Percentiles rank a stretch among this genome's conserved stretches.
These are phyloP conservation scores for Ectobius pallidus DNA, from an alignment of 2,888 invertebrate species.

Conservation along the genomic window DNA sequence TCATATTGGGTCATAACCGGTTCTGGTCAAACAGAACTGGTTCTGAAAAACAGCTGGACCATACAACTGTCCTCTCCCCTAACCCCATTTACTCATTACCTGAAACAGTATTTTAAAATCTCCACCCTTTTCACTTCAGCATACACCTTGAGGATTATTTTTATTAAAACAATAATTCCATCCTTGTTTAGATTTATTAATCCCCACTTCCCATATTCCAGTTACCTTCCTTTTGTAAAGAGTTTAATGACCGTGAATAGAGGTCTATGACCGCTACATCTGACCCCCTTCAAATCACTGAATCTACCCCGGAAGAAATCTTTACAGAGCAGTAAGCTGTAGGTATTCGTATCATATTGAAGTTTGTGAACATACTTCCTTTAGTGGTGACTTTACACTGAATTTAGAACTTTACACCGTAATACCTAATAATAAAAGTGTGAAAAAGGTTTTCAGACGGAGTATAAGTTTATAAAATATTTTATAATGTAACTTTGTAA, in stretches of 20 bases:
- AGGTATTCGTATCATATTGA: no score
- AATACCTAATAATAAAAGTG: no score
- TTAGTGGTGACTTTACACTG: no score
- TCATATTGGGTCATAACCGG: constrained; percentile 25
- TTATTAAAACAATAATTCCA: constrained; percentile 27
- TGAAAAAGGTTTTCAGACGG: no score
- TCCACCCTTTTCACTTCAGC: background rate
- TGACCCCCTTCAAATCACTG: constrained; percentile 12
- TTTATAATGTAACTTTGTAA: no score
- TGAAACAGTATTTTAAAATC: constrained; percentile 3
- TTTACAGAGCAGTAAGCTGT: no score
- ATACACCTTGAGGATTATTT: background rate
- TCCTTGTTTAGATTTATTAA: constrained; percentile 13
- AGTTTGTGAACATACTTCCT: no score
- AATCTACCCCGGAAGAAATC: background rate
- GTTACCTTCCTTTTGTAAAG: constrained; percentile 1
- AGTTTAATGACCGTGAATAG: constrained; percentile 17
- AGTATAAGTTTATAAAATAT: no score
- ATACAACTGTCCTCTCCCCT: constrained; percentile 16
- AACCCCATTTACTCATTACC: background rate
- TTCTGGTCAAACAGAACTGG: constrained; percentile 25
- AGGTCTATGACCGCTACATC: background rate
- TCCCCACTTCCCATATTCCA: background rate
- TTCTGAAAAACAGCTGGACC: constrained; percentile 23
- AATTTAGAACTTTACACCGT: no score